Conservation (phyloP, 2,797 vertebrate genomes). For the Eulemur rubriventer region DNA sequence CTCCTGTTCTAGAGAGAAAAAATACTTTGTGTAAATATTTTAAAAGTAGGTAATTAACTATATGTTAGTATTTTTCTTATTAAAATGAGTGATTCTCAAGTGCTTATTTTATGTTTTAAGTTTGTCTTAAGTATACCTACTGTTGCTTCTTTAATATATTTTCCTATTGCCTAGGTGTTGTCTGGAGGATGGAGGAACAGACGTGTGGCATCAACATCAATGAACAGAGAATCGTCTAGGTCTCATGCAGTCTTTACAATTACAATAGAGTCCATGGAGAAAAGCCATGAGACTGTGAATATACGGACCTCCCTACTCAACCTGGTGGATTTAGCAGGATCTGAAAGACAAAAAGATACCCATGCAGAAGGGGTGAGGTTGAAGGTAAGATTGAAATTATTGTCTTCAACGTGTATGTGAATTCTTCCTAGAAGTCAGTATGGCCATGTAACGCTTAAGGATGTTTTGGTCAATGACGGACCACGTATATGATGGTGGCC, state of each 20-base stretch:
- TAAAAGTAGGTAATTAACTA: neutral
- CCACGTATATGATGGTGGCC: neutral
- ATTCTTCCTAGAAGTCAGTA: neutral
- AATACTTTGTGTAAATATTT: neutral
- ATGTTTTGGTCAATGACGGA: neutral
- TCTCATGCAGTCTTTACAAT: slow-evolving; percentile 98
- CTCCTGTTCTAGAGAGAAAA: neutral
- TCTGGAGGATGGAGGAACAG: slow-evolving; percentile 96
- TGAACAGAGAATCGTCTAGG: slow-evolving; percentile 97
- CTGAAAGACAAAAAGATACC: slow-evolving; percentile 96
- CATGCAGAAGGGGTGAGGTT: slow-evolving; percentile 94
- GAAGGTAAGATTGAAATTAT: slow-evolving; percentile 87
- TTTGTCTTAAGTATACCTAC: neutral
- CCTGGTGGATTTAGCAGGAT: slow-evolving; percentile 96
- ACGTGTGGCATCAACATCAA: slow-evolving; percentile 96
- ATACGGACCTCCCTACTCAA: slow-evolving; percentile 95
- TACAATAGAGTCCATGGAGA: slow-evolving; percentile 95
- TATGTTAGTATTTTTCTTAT: neutral
- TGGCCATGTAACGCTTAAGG: neutral
- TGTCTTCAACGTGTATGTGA: neutral
- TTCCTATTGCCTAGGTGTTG: slow-evolving; percentile 87
- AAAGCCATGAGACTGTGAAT: slow-evolving; percentile 91
- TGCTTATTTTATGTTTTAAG: neutral
- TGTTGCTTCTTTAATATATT: neutral
- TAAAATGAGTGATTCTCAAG: neutral